Conservation (phyloP, 2,888 invertebrate species). For the Coenonympha glycerion region DNA sequence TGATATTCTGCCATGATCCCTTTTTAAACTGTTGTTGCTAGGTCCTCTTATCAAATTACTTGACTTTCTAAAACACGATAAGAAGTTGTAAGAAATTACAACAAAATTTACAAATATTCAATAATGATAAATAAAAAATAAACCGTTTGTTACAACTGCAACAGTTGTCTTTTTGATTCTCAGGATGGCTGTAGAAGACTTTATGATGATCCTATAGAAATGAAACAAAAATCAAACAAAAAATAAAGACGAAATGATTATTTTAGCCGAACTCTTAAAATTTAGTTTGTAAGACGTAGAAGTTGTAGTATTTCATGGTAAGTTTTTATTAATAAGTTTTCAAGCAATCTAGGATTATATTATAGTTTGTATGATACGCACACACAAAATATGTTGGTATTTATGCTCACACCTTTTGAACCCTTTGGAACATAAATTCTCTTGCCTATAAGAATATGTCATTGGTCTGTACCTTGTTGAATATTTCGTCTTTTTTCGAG, state of each 20-base stretch:
- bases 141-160: constrained; percentile 18
- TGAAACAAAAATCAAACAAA: constrained; percentile 6
- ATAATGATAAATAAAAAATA: constrained; percentile 12
- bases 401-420: too few species aligned
- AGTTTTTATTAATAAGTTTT: too few species aligned
- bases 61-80: constrained; percentile 11
- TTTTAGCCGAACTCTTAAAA: too few species aligned
- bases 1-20: neutral
- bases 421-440: too few species aligned
- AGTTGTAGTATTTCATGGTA: too few species aligned
- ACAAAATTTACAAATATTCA: neutral
- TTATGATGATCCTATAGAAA: constrained; percentile 11
- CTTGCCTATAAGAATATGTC: too few species aligned
- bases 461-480: constrained; percentile 11
- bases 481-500: neutral
- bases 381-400: too few species aligned
- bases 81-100: neutral
- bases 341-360: too few species aligned
- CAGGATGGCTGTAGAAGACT: neutral
- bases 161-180: neutral
- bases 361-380: too few species aligned
- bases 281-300: too few species aligned
- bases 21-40: constrained; percentile 10
- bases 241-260: neutral
- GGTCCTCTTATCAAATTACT: constrained; percentile 15